These are phyloP conservation scores for Nyleta sp. DNA, from an alignment of 2,888 invertebrate genomes.

Conservation along the genomic window DNA sequence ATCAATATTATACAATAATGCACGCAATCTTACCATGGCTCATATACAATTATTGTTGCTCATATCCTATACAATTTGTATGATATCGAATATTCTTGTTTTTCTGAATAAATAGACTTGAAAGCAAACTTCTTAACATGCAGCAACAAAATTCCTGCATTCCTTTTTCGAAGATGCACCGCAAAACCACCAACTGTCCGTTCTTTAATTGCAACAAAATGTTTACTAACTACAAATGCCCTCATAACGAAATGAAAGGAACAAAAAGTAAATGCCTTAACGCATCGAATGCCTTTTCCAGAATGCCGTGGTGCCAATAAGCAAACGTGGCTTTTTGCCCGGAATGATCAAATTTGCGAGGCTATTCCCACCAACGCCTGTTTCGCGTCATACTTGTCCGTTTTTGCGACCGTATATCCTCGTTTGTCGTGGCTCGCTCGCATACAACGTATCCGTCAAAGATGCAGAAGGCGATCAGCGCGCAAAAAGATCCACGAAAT, in stretches of 20 bases:
- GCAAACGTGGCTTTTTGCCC: slow-evolving; percentile 45
- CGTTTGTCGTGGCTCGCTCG: slow-evolving; percentile 46
- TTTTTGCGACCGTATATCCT: slow-evolving; percentile 62
- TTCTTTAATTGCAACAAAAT: slow-evolving; percentile 12
- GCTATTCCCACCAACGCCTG: slow-evolving; percentile 65
- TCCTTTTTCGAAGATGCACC: neutral
- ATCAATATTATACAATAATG: slow-evolving; percentile 46
- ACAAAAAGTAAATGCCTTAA: slow-evolving; percentile 37
- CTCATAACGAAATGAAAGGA: slow-evolving; percentile 2
- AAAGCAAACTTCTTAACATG: too few species aligned
- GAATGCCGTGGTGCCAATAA: slow-evolving; percentile 56
- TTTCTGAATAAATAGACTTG: too few species aligned
- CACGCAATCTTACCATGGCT: too few species aligned
- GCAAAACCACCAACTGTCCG: too few species aligned
- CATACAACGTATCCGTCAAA: slow-evolving; percentile 45
- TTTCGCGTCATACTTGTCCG: slow-evolving; percentile 59
- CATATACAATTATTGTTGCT: too few species aligned
- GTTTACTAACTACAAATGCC: slow-evolving; percentile 4
- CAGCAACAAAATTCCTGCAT: too few species aligned
- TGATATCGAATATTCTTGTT: too few species aligned
- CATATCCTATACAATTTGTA: too few species aligned
- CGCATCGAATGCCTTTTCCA: slow-evolving; percentile 53
- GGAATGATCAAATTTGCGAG: slow-evolving; percentile 64
- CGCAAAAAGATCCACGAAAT: slow-evolving; percentile 73
- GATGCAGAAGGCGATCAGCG: slow-evolving; percentile 54